phyloP scores from a whole-genome alignment of 2,888 invertebrate genomes.

The Syrphus vitripennis region DNA sequence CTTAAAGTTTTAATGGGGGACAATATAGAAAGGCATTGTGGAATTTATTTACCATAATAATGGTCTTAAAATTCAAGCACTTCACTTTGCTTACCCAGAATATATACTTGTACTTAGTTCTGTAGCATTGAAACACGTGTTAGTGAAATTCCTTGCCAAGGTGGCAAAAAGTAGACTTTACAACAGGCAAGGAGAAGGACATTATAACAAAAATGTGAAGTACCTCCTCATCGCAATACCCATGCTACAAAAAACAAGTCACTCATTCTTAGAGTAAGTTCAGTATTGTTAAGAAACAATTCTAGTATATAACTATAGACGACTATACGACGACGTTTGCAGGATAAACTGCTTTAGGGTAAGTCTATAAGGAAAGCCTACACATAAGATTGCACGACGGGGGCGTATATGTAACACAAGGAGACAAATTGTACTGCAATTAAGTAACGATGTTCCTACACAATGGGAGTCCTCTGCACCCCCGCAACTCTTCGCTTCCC shows the following conservation, averaged over 20 bases:
- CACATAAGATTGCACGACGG: conserved; percentile 11
- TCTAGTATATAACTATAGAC: not conserved
- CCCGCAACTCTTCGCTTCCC: no score
- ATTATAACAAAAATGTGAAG: conserved; percentile 45
- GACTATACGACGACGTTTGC: conserved; percentile 3
- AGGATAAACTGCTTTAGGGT: conserved; percentile 39
- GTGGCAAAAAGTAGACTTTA: conserved; percentile 51
- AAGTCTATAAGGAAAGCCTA: conserved; percentile 38
- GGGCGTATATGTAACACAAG: conserved; percentile 19
- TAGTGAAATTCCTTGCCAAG: conserved; percentile 67
- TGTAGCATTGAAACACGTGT: conserved; percentile 39
- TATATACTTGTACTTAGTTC: no score
- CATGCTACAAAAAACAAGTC: not conserved
- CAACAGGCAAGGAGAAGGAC: conserved; percentile 9
- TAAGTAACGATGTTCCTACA: conserved; percentile 64
- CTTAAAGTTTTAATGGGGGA: not conserved
- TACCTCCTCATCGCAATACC: not conserved
- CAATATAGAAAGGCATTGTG: not conserved
- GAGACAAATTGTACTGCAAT: conserved; percentile 67
- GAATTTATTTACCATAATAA: conserved; percentile 28
- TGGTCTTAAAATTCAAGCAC: conserved; percentile 23
- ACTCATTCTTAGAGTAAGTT: conserved; percentile 20
- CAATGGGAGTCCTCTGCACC: conserved; percentile 14
- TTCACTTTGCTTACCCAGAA: not conserved
- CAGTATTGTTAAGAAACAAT: conserved; percentile 30